A percentile compares a stretch with the other conserved stretches of the same genome.
Evolutionary conservation across 2,113 vertebrate genomes (phyloP).

Genomic region (Macrotis lagotis): DNA sequence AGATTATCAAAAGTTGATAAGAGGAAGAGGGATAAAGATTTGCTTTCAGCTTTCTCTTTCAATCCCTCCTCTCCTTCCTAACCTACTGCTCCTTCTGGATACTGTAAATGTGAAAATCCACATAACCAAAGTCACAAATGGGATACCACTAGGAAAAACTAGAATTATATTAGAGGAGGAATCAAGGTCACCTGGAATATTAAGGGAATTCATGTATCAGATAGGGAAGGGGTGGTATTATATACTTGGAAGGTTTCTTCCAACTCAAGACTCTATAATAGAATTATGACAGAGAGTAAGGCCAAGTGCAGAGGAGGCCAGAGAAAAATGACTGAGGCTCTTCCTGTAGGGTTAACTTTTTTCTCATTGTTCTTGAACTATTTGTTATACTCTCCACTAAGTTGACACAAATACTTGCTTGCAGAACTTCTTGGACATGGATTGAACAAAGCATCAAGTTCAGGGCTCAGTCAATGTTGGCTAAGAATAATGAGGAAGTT

Average conservation of each 20-base stretch:
- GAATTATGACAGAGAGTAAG: neutral
- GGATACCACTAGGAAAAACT: neutral
- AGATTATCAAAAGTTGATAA: slow-evolving; percentile 1
- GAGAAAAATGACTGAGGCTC: neutral
- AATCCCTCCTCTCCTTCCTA: neutral
- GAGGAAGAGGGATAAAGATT: neutral
- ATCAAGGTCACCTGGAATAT: neutral
- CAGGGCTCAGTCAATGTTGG: neutral
- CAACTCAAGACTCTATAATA: neutral
- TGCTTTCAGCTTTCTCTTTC: neutral
- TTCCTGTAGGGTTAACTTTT: neutral
- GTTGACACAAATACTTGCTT: neutral
- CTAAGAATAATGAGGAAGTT: slow-evolving; percentile 32
- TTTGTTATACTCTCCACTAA: neutral
- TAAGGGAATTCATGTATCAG: neutral
- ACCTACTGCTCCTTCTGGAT: neutral
- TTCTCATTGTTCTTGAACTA: neutral
- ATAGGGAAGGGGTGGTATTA: no score
- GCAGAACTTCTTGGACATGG: neutral
- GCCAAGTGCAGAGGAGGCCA: neutral
- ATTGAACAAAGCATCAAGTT: neutral
- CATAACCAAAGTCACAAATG: neutral
- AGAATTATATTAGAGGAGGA: neutral
- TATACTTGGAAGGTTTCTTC: neutral
- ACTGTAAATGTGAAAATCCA: neutral